Percentiles rank a stretch among this genome's conserved stretches.
Conservation (phyloP, 2,888 invertebrate genomes). For the Cabera pusaria region DNA sequence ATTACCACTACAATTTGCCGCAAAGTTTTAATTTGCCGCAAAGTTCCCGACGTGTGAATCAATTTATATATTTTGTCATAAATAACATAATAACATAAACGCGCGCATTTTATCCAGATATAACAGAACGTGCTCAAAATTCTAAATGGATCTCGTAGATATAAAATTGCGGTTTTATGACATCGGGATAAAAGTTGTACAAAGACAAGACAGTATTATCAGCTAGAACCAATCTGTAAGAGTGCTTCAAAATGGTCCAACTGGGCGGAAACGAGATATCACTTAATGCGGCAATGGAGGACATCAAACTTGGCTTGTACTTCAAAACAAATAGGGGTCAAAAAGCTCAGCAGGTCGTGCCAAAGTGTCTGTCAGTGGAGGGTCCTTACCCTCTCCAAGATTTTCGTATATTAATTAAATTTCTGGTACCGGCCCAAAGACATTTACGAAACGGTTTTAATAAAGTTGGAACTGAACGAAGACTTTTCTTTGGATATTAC, state of each 20-base stretch:
- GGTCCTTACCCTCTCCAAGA: conserved; percentile 18
- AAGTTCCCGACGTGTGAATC: too few species aligned
- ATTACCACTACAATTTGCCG: too few species aligned
- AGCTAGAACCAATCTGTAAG: not conserved
- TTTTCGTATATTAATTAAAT: conserved; percentile 18
- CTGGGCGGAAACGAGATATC: conserved; percentile 24
- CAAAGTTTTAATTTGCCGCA: too few species aligned
- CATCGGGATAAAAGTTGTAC: too few species aligned
- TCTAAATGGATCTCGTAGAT: not conserved
- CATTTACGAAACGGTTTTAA: conserved; percentile 7
- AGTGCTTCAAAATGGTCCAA: conserved; percentile 19
- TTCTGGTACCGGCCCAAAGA: conserved; percentile 12
- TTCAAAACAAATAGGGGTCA: conserved; percentile 39
- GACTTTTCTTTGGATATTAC: too few species aligned
- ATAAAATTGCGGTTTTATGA: not conserved
- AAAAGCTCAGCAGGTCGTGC: conserved; percentile 37
- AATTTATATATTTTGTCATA: too few species aligned
- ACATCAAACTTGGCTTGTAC: conserved; percentile 26
- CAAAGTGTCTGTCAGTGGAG: conserved; percentile 30
- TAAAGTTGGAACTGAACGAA: too few species aligned
- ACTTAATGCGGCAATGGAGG: conserved; percentile 27
- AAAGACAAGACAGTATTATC: not conserved
- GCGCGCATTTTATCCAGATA: too few species aligned
- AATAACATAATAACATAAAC: too few species aligned
- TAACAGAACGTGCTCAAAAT: not conserved